phyloP scores from a whole-genome alignment of 2,113 vertebrate species.

The Pelobates fuscus region DNA sequence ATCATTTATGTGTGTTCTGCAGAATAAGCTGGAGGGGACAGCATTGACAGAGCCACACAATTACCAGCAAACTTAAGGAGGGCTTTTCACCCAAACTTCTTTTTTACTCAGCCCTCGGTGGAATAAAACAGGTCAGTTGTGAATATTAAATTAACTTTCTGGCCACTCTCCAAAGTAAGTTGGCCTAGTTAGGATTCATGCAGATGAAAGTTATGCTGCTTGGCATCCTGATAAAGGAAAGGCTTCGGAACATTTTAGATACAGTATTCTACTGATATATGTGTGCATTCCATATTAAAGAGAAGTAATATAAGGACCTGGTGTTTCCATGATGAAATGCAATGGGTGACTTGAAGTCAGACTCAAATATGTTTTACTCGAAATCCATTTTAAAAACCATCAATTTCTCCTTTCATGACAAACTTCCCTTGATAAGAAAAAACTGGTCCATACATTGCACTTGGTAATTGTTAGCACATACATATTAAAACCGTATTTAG shows the following conservation, averaged over 20 bases:
- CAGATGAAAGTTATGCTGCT: conserved; percentile 65
- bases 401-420: no score
- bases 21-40: conserved; percentile 61
- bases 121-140: conserved; percentile 71
- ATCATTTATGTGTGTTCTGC: conserved; percentile 63
- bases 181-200: conserved; percentile 72
- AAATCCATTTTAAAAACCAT: no score
- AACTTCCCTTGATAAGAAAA: no score
- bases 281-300: no score
- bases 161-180: conserved; percentile 68
- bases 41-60: conserved; percentile 52
- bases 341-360: no score
- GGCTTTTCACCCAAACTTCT: conserved; percentile 68
- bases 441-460: no score
- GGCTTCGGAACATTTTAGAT: not conserved
- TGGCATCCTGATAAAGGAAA: conserved; percentile 56
- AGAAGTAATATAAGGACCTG: no score
- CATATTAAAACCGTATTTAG: no score
- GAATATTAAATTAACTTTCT: conserved; percentile 73
- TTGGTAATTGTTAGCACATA: no score
- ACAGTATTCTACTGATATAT: no score
- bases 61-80: conserved; percentile 62
- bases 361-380: no score
- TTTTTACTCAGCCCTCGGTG: conserved; percentile 64
- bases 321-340: no score